A percentile compares a stretch with the other conserved stretches of the same genome.
Evolutionary conservation across 2,797 vertebrate species (phyloP).

Genomic region (Enteromius trimaculatus): DNA sequence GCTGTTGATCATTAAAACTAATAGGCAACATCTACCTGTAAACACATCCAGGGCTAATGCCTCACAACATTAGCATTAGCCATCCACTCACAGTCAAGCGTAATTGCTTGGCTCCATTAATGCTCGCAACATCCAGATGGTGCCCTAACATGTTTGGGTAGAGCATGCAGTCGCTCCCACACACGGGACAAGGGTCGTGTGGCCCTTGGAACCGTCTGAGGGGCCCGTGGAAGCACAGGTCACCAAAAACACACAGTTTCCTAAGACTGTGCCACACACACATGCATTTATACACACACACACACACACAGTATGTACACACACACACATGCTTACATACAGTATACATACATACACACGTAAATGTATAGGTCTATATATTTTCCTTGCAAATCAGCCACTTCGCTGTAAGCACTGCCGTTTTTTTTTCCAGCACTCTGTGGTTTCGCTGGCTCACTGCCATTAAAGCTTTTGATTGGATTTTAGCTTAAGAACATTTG

Average conservation of each 20-base stretch:
- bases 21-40: slow-evolving; percentile 26
- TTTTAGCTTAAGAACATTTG: slow-evolving; percentile 77
- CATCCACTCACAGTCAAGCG: slow-evolving; percentile 73
- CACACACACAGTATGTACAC: too few species aligned
- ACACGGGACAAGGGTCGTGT: background rate
- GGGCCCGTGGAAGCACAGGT: background rate
- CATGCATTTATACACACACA: too few species aligned
- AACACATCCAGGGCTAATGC: slow-evolving; percentile 53
- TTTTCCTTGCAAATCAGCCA: background rate
- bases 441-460: slow-evolving; percentile 68
- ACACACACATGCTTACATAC: too few species aligned
- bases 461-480: slow-evolving; percentile 77
- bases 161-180: slow-evolving; percentile 17
- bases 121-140: slow-evolving; percentile 74
- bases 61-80: slow-evolving; percentile 61
- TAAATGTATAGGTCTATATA: background rate
- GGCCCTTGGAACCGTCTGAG: background rate
- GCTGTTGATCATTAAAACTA: slow-evolving; percentile 9
- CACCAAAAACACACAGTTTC: slow-evolving; percentile 12
- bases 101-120: slow-evolving; percentile 78
- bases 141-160: slow-evolving; percentile 54
- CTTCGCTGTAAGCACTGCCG: background rate
- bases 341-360: too few species aligned
- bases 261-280: background rate
- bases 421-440: slow-evolving; percentile 67